These are phyloP conservation scores for Ormyrus pomaceus DNA, from an alignment of 2,888 invertebrate species.

Conservation along the genomic window DNA sequence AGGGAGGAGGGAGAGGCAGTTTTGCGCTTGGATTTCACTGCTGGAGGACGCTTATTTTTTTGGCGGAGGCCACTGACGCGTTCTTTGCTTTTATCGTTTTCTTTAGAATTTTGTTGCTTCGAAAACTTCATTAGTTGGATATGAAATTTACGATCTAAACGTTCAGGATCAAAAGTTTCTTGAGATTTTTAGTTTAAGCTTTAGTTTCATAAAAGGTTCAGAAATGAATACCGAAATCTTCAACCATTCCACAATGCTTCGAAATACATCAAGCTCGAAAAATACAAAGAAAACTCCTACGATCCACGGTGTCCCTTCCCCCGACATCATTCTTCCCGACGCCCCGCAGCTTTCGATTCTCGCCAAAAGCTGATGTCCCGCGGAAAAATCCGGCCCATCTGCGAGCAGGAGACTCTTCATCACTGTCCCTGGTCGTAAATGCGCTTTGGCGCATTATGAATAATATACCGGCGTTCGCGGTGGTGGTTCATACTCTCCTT, in stretches of 20 bases:
- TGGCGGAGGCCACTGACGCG: too few relatives aligned
- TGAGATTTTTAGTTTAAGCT: too few relatives aligned
- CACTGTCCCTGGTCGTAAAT: conserved; percentile 18
- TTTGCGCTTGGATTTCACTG: background rate
- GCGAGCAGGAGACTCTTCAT: conserved; percentile 29
- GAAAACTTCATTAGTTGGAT: too few relatives aligned
- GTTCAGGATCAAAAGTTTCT: too few relatives aligned
- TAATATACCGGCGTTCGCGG: conserved; percentile 27
- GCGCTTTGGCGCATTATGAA: conserved; percentile 23
- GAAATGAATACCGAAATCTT: background rate
- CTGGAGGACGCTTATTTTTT: too few relatives aligned
- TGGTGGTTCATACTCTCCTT: conserved; percentile 2
- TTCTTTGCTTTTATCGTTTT: too few relatives aligned
- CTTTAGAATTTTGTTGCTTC: too few relatives aligned
- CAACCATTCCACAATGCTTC: background rate
- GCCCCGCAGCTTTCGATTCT: background rate
- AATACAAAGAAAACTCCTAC: too few relatives aligned
- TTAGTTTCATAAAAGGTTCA: too few relatives aligned
- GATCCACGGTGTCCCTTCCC: background rate
- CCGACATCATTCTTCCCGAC: conserved; percentile 9
- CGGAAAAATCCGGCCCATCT: conserved; percentile 44
- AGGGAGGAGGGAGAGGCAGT: background rate
- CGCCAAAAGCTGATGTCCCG: background rate
- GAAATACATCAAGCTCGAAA: too few relatives aligned
- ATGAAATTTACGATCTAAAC: too few relatives aligned